Base-by-base conservation (phyloP, 2,797 vertebrate species). In the Bradypus variegatus region DNA sequence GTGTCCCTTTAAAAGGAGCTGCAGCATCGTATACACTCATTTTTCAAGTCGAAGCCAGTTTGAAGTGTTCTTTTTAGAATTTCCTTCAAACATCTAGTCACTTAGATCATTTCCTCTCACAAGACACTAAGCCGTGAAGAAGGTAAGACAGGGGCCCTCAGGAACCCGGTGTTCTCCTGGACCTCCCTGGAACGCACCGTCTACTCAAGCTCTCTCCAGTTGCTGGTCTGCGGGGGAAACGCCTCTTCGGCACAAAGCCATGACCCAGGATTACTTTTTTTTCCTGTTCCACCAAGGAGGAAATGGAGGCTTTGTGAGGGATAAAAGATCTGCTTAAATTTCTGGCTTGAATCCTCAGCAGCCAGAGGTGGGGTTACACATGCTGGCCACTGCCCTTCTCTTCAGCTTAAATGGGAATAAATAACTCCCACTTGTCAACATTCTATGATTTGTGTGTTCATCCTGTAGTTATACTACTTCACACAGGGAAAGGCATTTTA, bases 21-120 rank as follows among this genome's bases (percentile, higher is more conserved):
- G 38, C 27, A 36, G 2, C 7, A 23, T 14, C 21, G 41, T 45
- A 16, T 14, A 33, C 10, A 14, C 36, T 88, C 60, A 33, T 38
- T 33, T 69, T 87, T 89, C 45, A 53, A 83, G 83, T 81, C 81
- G 81, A 95, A 72, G 29, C 15, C 88, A 90, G 58, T 69, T 93
- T 67, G 72, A 70, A 89, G 38, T 53, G 80, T 92, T 88, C 72
- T 85, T 69, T 72, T 94, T 80, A 94, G 92, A 95, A 79, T 91
- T 93, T 89, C 75, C 89, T 92, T 92, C 89, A 88, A 79, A 79
- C 62, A 81, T 45, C 81, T 36, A 91, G 60, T 85, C 87, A 27
- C 73, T 95, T 81, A 88, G 95, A 45, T 93, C 93, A 84, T 72
- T 95, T 96, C 88, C 91, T 92, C 82, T 77, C 67, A 58, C 83